Conservation (phyloP, 2,797 vertebrate genomes). For the Dipus sagitta region DNA sequence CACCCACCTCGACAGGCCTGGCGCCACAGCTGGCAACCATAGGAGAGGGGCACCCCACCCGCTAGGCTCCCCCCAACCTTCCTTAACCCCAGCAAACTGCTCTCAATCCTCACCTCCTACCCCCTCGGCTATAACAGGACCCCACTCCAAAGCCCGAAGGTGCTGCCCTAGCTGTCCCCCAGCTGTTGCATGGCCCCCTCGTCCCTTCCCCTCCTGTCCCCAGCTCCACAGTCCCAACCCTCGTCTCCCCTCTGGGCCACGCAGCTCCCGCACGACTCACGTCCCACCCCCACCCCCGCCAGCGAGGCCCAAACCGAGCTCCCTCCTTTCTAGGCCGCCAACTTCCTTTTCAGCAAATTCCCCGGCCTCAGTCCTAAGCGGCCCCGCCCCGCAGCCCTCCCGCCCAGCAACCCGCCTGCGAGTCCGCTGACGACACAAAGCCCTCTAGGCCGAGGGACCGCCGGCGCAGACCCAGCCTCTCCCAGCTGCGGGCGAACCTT, state of each 20-base stretch:
- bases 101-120: not conserved
- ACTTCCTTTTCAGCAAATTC: no score
- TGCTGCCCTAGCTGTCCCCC: not conserved
- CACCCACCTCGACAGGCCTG: no score
- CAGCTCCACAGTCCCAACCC: not conserved
- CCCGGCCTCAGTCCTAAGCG: no score
- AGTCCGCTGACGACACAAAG: conserved; percentile 45
- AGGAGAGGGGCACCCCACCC: no score
- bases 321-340: not conserved
- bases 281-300: not conserved
- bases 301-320: no score
- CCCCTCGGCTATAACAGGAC: not conserved
- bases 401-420: not conserved
- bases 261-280: no score
- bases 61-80: no score
- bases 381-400: not conserved
- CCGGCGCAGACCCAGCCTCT: not conserved
- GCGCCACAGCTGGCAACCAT: no score
- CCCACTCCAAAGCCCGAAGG: not conserved
- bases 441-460: not conserved
- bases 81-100: not conserved
- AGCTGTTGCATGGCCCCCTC: no score
- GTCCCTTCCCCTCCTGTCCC: not conserved
- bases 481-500: no score
- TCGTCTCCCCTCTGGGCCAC: no score